These are phyloP conservation scores for Corythoichthys intestinalis DNA, from an alignment of 2,113 vertebrate species.

Conservation along the genomic window DNA sequence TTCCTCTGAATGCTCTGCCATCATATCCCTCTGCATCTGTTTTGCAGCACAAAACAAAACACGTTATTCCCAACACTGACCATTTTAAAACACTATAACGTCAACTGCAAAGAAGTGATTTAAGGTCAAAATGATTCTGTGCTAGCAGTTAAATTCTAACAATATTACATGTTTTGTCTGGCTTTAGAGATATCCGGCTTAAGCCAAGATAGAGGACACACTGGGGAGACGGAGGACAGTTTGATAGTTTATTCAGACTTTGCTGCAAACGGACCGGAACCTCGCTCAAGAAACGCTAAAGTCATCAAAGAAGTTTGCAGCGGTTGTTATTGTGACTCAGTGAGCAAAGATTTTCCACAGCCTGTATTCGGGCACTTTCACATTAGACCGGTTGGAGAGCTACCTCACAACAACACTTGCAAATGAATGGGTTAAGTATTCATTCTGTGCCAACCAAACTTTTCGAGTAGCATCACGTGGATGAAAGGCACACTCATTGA, in stretches of 20 bases:
- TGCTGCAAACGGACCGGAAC: background rate
- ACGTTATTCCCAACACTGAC: too few species aligned
- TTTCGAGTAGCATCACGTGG: too few species aligned
- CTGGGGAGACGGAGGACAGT: background rate
- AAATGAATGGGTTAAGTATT: too few species aligned
- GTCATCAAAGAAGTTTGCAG: background rate
- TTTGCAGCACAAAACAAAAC: too few species aligned
- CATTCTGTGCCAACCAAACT: too few species aligned
- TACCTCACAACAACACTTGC: too few species aligned
- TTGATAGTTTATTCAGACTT: constrained; percentile 5
- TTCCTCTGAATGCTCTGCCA: too few species aligned
- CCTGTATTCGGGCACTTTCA: background rate
- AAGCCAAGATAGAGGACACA: background rate
- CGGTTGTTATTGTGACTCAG: background rate
- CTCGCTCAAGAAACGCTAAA: background rate
- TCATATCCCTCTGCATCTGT: too few species aligned
- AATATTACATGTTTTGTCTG: background rate
- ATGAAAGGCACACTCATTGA: too few species aligned
- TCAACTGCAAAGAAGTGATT: background rate
- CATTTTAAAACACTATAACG: background rate
- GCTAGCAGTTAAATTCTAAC: background rate
- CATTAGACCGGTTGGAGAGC: too few species aligned
- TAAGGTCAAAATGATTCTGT: background rate
- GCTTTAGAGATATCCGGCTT: background rate
- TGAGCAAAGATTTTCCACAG: background rate